Percentiles rank a stretch among this genome's conserved stretches.
Conservation (phyloP, 2,888 invertebrate species). For the Rugalucina vietnamica region DNA sequence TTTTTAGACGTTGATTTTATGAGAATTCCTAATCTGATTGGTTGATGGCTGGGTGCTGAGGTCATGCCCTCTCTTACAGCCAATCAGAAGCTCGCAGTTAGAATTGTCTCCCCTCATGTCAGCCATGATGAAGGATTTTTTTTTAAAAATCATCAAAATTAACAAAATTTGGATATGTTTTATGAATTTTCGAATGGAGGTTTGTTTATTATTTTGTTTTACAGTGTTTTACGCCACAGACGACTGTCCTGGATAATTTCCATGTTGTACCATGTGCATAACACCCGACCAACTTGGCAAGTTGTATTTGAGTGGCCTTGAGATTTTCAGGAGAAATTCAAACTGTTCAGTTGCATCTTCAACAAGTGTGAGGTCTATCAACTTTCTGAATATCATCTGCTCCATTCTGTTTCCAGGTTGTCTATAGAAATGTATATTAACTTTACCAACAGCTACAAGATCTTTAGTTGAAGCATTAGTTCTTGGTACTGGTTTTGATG, state of each 20-base stretch:
- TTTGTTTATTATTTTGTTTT: no score
- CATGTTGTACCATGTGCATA: neutral
- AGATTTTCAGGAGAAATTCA: neutral
- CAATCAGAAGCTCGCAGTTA: no score
- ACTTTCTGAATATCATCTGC: neutral
- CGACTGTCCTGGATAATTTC: neutral
- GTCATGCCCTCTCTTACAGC: no score
- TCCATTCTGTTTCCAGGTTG: slow-evolving; percentile 2
- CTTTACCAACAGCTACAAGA: slow-evolving; percentile 20
- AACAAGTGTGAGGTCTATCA: neutral
- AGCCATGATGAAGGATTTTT: no score
- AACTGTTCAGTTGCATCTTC: neutral
- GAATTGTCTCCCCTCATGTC: no score
- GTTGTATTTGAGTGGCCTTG: neutral
- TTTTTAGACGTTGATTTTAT: no score
- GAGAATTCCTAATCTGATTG: no score
- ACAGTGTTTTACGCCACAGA: no score
- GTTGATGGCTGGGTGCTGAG: no score
- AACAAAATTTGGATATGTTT: no score
- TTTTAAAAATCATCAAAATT: no score
- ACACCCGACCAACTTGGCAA: neutral
- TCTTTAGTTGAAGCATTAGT: slow-evolving; percentile 14
- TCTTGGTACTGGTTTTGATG: neutral
- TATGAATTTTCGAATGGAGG: no score
- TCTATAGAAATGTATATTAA: slow-evolving; percentile 11